Conservation (phyloP, 2,888 invertebrate species). For the Seira sanloemensis region DNA sequence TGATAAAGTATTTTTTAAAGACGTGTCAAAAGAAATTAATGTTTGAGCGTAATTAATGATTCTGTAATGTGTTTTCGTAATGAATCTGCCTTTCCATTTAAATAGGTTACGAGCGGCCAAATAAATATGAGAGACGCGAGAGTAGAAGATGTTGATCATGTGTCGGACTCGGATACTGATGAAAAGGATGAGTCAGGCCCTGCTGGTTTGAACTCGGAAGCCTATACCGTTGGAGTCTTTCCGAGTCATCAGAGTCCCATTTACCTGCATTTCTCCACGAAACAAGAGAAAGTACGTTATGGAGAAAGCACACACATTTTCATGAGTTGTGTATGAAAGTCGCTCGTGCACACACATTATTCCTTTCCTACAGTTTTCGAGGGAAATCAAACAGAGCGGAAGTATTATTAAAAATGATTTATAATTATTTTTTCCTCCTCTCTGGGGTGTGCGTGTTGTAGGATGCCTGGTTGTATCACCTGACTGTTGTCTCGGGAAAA, state of each 20-base stretch:
- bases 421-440: slow-evolving; percentile 43
- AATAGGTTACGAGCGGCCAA: slow-evolving; percentile 93
- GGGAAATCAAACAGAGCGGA: slow-evolving; percentile 26
- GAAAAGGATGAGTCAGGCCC: slow-evolving; percentile 86
- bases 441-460: slow-evolving; percentile 72
- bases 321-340: neutral
- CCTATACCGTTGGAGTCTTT: slow-evolving; percentile 94
- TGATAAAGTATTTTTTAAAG: neutral
- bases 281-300: slow-evolving; percentile 91
- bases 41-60: slow-evolving; percentile 52
- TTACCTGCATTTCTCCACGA: slow-evolving; percentile 92
- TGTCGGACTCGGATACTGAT: slow-evolving; percentile 93
- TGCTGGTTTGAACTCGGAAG: slow-evolving; percentile 77
- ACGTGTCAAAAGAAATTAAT: slow-evolving; percentile 53
- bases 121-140: slow-evolving; percentile 96
- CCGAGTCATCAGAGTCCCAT: slow-evolving; percentile 95
- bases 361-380: neutral
- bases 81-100: slow-evolving; percentile 68
- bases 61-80: slow-evolving; percentile 29
- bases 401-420: slow-evolving; percentile 50
- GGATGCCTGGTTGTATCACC: slow-evolving; percentile 81
- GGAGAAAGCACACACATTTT: neutral
- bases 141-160: slow-evolving; percentile 95
- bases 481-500: slow-evolving; percentile 91
- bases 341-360: neutral